Evolutionary conservation across 2,113 vertebrate species (phyloP).

Genomic region (Tragelaphus buxtoni): DNA sequence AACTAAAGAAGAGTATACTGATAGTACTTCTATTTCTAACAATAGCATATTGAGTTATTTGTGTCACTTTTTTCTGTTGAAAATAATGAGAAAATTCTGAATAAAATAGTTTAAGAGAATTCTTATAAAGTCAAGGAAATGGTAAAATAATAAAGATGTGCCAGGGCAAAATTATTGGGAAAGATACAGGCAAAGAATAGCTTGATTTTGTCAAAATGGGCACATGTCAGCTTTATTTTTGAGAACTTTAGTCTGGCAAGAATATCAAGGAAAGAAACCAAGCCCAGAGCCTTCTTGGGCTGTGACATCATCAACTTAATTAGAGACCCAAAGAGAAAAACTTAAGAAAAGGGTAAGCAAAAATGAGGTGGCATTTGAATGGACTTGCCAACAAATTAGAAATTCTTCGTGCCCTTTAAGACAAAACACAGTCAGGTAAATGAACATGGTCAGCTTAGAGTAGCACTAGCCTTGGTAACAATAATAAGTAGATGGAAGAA

Average conservation of each 20-base stretch:
- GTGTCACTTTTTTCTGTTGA: background rate
- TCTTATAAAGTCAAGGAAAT: background rate
- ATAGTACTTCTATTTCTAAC: background rate
- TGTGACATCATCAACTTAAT: background rate
- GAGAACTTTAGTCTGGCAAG: background rate
- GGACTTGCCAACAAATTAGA: background rate
- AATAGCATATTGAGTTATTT: background rate
- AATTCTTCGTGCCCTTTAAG: background rate
- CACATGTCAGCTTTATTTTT: background rate
- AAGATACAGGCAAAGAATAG: background rate
- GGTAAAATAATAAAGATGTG: background rate
- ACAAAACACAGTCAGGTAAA: background rate
- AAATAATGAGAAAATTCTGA: background rate
- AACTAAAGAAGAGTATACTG: background rate
- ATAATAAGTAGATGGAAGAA: background rate
- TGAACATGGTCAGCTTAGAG: background rate
- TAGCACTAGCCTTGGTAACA: background rate
- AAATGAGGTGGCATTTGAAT: background rate
- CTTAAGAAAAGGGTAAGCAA: background rate
- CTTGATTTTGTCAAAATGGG: background rate
- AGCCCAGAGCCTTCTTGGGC: background rate
- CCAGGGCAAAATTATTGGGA: background rate
- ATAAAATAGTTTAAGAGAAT: background rate
- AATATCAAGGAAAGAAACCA: background rate
- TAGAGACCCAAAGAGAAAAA: background rate